A percentile compares a stretch with the other conserved stretches of the same genome.
Evolutionary conservation across 2,888 invertebrate genomes (phyloP).

Genomic region (Leptura quadrifasciata): DNA sequence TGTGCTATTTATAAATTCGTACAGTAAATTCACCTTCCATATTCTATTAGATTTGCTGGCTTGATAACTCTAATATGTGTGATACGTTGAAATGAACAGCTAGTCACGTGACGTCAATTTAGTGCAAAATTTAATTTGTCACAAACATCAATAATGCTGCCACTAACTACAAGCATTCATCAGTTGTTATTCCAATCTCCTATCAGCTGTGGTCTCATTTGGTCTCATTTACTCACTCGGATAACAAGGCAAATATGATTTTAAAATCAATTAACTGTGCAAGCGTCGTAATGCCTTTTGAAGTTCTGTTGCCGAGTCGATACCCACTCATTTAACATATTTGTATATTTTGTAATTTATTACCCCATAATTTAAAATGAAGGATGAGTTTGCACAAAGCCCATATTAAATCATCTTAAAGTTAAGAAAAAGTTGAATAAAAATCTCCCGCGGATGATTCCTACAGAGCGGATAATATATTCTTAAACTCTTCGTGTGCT

Average conservation of each 20-base stretch:
- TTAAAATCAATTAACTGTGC: conserved; percentile 33
- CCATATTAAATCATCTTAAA: conserved; percentile 11
- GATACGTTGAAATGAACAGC: conserved; percentile 37
- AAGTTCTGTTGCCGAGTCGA: conserved; percentile 27
- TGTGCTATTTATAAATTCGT: too few species aligned
- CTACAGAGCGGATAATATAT: neutral
- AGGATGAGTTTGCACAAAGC: neutral
- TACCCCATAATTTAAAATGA: conserved; percentile 5
- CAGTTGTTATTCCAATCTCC: conserved; percentile 41
- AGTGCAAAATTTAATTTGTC: conserved; percentile 42
- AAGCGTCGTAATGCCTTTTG: conserved; percentile 27
- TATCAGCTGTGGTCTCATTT: conserved; percentile 30
- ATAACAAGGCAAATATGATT: conserved; percentile 37
- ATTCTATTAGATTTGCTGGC: neutral
- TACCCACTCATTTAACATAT: conserved; percentile 13
- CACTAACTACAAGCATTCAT: conserved; percentile 36
- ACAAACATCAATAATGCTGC: conserved; percentile 42
- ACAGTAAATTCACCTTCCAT: neutral
- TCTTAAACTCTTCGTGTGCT: too few species aligned
- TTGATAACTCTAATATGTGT: conserved; percentile 29
- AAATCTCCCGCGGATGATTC: neutral
- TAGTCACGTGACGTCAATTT: conserved; percentile 42
- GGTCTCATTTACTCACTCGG: conserved; percentile 31
- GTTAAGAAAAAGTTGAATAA: neutral
- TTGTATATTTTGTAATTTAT: conserved; percentile 25